Evolutionary conservation across 1,140 invertebrate species (phyloP).

Genomic region (Maconellicoccus hirsutus): DNA sequence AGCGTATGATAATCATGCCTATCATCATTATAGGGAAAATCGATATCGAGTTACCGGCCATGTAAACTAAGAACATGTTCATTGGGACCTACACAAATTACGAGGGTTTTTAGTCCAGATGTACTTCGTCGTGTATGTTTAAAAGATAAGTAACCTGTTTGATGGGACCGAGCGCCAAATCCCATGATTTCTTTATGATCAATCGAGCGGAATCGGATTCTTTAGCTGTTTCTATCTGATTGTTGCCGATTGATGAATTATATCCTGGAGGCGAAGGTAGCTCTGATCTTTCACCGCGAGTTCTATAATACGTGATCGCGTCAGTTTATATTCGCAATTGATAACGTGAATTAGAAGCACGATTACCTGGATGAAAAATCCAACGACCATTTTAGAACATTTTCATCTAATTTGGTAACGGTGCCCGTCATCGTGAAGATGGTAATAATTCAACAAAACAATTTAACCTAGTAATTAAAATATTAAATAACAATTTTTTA

Average conservation of each 20-base stretch:
- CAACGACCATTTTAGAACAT: constrained; percentile 37
- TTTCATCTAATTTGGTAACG: constrained; percentile 8
- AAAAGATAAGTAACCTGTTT: too few species aligned
- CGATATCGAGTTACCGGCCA: constrained; percentile 97
- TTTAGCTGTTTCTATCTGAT: constrained; percentile 59
- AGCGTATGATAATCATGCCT: constrained; percentile 92
- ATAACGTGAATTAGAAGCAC: background rate
- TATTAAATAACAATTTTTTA: background rate
- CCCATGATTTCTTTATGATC: constrained; percentile 94
- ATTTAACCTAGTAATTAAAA: background rate
- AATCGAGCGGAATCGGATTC: constrained; percentile 67
- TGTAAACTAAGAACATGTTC: constrained; percentile 99
- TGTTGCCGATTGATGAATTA: constrained; percentile 53
- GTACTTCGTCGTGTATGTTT: background rate
- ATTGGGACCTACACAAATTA: constrained; percentile 62
- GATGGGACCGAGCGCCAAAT: constrained; percentile 85
- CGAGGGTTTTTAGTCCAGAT: background rate
- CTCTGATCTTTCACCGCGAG: constrained; percentile 35
- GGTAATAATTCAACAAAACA: background rate
- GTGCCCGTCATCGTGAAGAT: background rate
- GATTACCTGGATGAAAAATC: constrained; percentile 39
- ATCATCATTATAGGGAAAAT: constrained; percentile 99
- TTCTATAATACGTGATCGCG: constrained; percentile 25
- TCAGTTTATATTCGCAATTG: constrained; percentile 12
- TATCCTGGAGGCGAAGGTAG: constrained; percentile 72